A percentile compares a stretch with the other conserved stretches of the same genome.
Evolutionary conservation across 1,140 invertebrate species (phyloP).

Genomic region (Antheraea pernyi): DNA sequence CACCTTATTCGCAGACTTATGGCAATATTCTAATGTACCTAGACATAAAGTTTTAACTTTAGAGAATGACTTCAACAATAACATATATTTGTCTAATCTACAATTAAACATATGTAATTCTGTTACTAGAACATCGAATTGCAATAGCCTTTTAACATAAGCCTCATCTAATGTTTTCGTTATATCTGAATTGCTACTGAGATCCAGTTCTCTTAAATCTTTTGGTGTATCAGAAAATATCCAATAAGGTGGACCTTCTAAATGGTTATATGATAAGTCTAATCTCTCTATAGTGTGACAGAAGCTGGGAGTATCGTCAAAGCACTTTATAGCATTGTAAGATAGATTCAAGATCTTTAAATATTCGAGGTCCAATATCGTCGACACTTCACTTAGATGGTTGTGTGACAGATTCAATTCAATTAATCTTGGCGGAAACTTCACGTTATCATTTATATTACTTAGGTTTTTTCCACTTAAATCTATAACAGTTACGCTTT

Average conservation of each 20-base stretch:
- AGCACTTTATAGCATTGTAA: slow-evolving; percentile 16
- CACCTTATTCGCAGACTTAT: slow-evolving; percentile 32
- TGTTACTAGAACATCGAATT: slow-evolving; percentile 26
- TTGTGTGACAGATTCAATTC: slow-evolving; percentile 34
- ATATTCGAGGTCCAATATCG: slow-evolving; percentile 11
- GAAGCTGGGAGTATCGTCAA: slow-evolving; percentile 24
- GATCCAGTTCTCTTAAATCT: slow-evolving; percentile 44
- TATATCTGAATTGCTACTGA: slow-evolving; percentile 48
- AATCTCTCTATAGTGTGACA: slow-evolving; percentile 28
- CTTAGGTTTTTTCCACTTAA: slow-evolving; percentile 43
- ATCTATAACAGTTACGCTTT: slow-evolving; percentile 49
- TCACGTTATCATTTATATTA: slow-evolving; percentile 33
- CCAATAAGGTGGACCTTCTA: slow-evolving; percentile 56
- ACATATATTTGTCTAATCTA: slow-evolving; percentile 24
- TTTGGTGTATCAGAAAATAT: slow-evolving; percentile 50
- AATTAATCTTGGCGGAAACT: slow-evolving; percentile 41
- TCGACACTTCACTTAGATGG: slow-evolving; percentile 21
- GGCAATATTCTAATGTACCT: slow-evolving; percentile 33
- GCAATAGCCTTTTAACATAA: slow-evolving; percentile 45
- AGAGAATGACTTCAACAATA: slow-evolving; percentile 28
- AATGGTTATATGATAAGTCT: slow-evolving; percentile 42
- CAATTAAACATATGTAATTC: slow-evolving; percentile 34
- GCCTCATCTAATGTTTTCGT: slow-evolving; percentile 32
- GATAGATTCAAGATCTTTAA: slow-evolving; percentile 22
- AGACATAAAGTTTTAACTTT: slow-evolving; percentile 33